Conservation (phyloP, 2,888 invertebrate species). For the Diloba caeruleocephala region DNA sequence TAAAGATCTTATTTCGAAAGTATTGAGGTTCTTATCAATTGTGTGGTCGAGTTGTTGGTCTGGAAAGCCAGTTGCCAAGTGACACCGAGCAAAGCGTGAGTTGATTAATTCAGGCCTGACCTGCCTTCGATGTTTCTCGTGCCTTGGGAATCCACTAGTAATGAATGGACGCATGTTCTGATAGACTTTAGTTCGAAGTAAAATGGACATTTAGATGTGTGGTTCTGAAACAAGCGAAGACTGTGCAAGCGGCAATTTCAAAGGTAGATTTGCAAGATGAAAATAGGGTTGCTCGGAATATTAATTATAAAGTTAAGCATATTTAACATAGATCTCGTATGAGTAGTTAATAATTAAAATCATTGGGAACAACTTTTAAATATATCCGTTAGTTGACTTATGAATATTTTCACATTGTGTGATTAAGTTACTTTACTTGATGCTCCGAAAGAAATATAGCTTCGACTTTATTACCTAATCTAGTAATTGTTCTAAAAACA, state of each 20-base stretch:
- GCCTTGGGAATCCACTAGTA: conserved; percentile 52
- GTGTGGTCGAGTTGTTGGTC: conserved; percentile 41
- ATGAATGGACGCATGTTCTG: conserved; percentile 46
- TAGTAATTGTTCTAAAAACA: neutral
- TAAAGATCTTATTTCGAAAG: conserved; percentile 11
- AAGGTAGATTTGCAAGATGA: neutral
- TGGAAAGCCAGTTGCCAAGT: conserved; percentile 62
- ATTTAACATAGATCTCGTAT: no score
- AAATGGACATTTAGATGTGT: conserved; percentile 36
- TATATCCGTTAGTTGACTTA: neutral
- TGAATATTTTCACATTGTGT: neutral
- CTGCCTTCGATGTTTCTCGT: conserved; percentile 64
- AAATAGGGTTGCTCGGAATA: no score
- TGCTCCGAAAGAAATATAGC: no score
- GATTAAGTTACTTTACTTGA: no score
- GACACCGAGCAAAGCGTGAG: conserved; percentile 62
- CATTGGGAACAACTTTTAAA: neutral
- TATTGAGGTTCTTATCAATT: conserved; percentile 23
- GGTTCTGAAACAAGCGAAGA: conserved; percentile 37
- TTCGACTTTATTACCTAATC: no score
- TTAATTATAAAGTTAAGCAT: no score
- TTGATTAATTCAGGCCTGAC: conserved; percentile 72
- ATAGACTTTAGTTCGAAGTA: conserved; percentile 34
- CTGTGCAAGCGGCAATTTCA: conserved; percentile 11
- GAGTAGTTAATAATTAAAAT: neutral